Evolutionary conservation across 53 echinoderm and acorn worm species (phyloP), one percentile per base, ranked within the genome.

Genomic region (Zoroaster sp.): DNA sequence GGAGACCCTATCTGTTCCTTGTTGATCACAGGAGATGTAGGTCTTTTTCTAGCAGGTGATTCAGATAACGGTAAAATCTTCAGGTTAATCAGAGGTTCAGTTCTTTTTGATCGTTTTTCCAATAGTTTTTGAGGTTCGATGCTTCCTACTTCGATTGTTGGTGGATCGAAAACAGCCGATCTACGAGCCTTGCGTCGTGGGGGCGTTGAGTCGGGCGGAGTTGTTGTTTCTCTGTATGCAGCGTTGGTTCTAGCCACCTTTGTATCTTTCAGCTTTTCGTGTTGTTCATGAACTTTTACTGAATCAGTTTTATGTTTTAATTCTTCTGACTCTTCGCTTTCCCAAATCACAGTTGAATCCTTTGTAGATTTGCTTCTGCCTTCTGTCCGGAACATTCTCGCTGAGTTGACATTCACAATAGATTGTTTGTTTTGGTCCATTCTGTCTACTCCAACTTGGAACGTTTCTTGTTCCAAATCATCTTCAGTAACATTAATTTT

Each of bases 131-230:
- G 32, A 28, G 68, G 65, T 67, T 40, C 33, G 18, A 0, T 68
- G 4, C 4, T 7, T 42, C 12, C 40, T 17, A 39, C 4, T 20
- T 15, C 82, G 12, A 42, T 40, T 14, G 12, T 41, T 10, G 42
- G 82, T 10, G 78, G 63, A 32, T 81, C 39, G 13, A 85, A 49
- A 21, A 85, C 85, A 30, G 70, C 85, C 15, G 36, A 1, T 47
- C 36, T n/a, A 51, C 85, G 85, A 13, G 49, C 30, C 11, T n/a
- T 69, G 33, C 0, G 67, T 81, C 31, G 66, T 14, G 67, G 51
- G 30, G 70, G 21, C 11, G 72, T 69, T 37, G 83, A 34, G 15
- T 34, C n/a, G 14, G 67, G 68, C 25, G 67, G 44, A 32, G 47
- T 20, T 23, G 85, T 6, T 71, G 69, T n/a, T 10, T 45, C 36